Evolutionary conservation across 2,797 vertebrate species (phyloP).

Genomic region (Cyclopterus lumpus): DNA sequence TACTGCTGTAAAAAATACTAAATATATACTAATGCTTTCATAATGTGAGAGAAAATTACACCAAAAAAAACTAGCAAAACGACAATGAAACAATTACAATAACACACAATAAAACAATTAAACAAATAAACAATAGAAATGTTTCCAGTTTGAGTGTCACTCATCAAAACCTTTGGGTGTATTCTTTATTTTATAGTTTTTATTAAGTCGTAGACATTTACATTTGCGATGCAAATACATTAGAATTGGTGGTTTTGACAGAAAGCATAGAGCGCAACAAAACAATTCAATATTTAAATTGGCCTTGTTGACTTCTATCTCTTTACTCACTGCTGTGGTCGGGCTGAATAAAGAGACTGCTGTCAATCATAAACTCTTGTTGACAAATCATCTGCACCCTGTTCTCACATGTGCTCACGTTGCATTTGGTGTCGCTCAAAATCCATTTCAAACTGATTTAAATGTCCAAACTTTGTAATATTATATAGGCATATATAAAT

Average conservation of each 20-base stretch:
- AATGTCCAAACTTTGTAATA: too few relatives aligned
- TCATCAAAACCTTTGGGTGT: too few relatives aligned
- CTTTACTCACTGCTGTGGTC: background rate
- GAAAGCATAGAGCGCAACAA: background rate
- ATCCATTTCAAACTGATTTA: too few relatives aligned
- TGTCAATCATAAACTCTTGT: background rate
- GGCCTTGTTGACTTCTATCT: background rate
- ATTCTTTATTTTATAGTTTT: too few relatives aligned
- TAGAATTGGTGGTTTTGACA: background rate
- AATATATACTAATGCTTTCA: too few relatives aligned
- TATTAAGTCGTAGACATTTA: too few relatives aligned
- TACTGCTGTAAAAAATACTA: background rate
- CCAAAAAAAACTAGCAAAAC: background rate
- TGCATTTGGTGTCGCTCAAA: too few relatives aligned
- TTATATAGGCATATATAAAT: too few relatives aligned
- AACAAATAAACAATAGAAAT: background rate
- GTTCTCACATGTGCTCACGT: background rate
- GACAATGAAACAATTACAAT: background rate
- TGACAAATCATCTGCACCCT: background rate
- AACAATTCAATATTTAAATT: background rate
- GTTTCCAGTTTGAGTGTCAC: too few relatives aligned
- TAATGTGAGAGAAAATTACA: too few relatives aligned
- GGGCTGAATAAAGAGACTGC: background rate
- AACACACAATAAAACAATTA: too few relatives aligned
- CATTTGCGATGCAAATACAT: too few relatives aligned